A percentile compares a stretch with the other conserved stretches of the same genome.
Conservation (phyloP, 2,113 vertebrate species). For the Turnix velox region DNA sequence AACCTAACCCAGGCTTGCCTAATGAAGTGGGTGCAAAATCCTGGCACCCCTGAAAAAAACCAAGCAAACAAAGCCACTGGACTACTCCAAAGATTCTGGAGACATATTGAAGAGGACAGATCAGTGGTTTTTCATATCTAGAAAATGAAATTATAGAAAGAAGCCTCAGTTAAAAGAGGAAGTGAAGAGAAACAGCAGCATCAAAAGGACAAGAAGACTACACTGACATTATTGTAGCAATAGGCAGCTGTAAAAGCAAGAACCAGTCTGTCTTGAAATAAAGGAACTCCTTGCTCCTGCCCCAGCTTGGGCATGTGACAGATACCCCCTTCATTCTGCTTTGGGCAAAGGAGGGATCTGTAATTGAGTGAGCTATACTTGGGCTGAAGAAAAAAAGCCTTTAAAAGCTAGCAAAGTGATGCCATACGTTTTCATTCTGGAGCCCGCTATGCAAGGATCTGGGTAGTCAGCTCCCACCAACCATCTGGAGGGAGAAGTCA, state of each 20-base stretch:
- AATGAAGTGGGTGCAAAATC: neutral
- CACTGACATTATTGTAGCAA: neutral
- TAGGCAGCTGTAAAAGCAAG: slow-evolving; percentile 17
- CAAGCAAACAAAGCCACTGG: neutral
- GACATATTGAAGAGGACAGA: neutral
- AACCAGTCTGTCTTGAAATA: neutral
- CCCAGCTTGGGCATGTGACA: neutral
- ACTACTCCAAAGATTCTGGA: neutral
- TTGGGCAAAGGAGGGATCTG: slow-evolving; percentile 29
- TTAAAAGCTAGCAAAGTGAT: slow-evolving; percentile 59
- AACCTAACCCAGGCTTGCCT: neutral
- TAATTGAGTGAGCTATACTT: slow-evolving; percentile 51
- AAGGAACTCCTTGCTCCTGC: slow-evolving; percentile 22
- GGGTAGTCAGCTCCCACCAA: slow-evolving; percentile 67
- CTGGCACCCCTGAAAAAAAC: fast-evolving
- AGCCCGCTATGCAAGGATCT: slow-evolving; percentile 59
- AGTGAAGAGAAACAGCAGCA: neutral
- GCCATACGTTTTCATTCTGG: slow-evolving; percentile 65
- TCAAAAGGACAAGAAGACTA: neutral
- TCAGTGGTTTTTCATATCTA: neutral
- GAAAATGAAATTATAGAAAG: neutral
- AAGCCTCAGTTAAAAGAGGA: neutral
- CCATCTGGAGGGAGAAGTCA: slow-evolving; percentile 70
- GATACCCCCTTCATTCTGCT: neutral
- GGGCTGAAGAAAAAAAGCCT: slow-evolving; percentile 47